phyloP scores from a whole-genome alignment of 2,113 vertebrate genomes.

The Chloropsis hardwickii region DNA sequence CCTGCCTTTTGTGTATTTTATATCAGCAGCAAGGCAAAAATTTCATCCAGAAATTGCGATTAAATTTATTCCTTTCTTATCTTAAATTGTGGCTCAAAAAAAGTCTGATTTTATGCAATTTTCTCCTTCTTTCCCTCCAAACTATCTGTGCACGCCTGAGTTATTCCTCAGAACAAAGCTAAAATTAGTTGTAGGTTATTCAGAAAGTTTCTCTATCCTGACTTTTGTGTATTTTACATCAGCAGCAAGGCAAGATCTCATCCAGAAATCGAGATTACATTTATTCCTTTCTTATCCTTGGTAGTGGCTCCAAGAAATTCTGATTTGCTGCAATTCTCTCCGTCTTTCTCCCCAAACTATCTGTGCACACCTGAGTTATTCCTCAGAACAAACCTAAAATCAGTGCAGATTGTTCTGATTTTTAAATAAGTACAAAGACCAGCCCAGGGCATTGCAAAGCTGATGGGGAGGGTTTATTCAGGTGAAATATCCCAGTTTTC shows the following conservation, averaged over 20 bases:
- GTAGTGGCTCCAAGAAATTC: background rate
- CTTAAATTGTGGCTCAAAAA: background rate
- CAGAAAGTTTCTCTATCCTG: background rate
- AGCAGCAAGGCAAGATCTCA: background rate
- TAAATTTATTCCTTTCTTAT: background rate
- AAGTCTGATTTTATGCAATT: background rate
- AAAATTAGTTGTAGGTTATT: background rate
- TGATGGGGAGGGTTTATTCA: background rate
- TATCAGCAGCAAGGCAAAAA: background rate
- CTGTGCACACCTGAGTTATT: rapidly evolving
- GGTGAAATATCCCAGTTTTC: background rate
- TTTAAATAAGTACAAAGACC: background rate
- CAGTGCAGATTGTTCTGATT: background rate
- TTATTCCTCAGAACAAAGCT: background rate
- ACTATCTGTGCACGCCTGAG: rapidly evolving
- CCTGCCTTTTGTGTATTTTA: rapidly evolving
- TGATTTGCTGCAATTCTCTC: background rate
- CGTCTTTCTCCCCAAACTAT: background rate
- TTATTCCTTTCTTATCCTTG: background rate
- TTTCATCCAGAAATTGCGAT: background rate
- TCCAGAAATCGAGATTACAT: background rate
- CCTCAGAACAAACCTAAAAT: background rate
- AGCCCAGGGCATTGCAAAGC: background rate
- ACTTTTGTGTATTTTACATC: rapidly evolving
- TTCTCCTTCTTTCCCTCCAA: background rate